phyloP scores from a whole-genome alignment of 2,797 vertebrate species.

The Protosalanx chinensis region DNA sequence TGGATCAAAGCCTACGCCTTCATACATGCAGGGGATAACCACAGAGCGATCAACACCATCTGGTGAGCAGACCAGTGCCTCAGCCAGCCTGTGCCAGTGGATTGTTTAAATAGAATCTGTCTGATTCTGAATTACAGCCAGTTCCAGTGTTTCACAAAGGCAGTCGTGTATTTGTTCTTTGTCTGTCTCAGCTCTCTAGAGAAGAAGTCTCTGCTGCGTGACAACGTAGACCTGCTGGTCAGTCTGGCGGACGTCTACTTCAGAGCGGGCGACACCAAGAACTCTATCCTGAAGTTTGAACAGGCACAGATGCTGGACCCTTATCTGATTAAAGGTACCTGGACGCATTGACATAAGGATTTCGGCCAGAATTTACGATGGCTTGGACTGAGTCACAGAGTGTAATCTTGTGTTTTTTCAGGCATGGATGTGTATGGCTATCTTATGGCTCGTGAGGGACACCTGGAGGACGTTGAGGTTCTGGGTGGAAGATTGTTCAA shows the following conservation, averaged over 20 bases:
- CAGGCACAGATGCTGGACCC: constrained; percentile 98
- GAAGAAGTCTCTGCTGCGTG: constrained; percentile 94
- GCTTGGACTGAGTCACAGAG: too few species aligned
- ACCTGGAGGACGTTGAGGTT: constrained; percentile 96
- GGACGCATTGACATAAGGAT: background rate
- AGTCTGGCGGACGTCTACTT: constrained; percentile 97
- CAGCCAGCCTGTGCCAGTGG: background rate
- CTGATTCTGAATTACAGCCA: background rate
- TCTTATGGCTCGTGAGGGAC: constrained; percentile 92
- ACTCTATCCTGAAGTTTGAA: constrained; percentile 96
- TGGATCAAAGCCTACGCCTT: constrained; percentile 99
- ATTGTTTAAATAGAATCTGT: background rate
- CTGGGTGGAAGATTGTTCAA: constrained; percentile 97
- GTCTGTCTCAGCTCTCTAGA: constrained; percentile 84
- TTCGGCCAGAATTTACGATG: too few species aligned
- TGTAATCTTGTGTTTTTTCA: constrained; percentile 37
- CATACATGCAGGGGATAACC: constrained; percentile 94
- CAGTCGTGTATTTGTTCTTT: background rate
- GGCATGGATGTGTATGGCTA: constrained; percentile 99
- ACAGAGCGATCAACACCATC: constrained; percentile 95
- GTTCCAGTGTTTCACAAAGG: background rate
- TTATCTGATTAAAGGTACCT: constrained; percentile 92
- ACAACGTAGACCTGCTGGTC: constrained; percentile 94
- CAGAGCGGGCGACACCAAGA: constrained; percentile 95
- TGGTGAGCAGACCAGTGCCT: constrained; percentile 75